Evolutionary conservation across 2,113 vertebrate genomes (phyloP), one percentile per base, ranked within the genome.

Genomic region (Oreochromis tanganicae): DNA sequence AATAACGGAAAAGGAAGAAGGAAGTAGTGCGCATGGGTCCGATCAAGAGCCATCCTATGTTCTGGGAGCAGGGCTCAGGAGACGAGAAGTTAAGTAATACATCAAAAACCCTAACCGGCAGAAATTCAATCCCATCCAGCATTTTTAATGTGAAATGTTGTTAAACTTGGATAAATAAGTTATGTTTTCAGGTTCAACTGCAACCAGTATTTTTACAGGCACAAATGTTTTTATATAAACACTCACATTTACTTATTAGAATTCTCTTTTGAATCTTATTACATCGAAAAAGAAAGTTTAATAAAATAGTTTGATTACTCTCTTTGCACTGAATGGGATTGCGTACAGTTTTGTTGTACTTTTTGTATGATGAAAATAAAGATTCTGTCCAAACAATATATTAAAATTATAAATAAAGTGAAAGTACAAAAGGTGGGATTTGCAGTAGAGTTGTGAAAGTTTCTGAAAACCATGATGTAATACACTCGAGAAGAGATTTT

Each of bases 1-100:
- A 66, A 85, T 50, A 89, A 79, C 84, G 95, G 95, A 95, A 96
- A 92, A 93, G 96, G 95, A 96, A 96, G 88, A 92, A 87, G 95
- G 89, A 96, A 94, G 93, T 91, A 32, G 81, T 11, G 82, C 16
- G 81, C 87, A 90, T 24, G 41, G 90, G 87, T 90, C 93, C 92
- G 34, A 85, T 92, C 63, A 85, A 71, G 57, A 93, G 89, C 12
- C 86, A 94, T 90, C 87, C 83, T 86, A 80, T 89, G 90, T 87
- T 92, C 85, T 46, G 11, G 61, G 88, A 84, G 36, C n/a, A 86
- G 24, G 68, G 34, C 88, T 85, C 90, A 63, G 17, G 87, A 92
- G 89, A 85, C 5, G 14, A 29, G 43, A 11, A 87, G 38, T 87
- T 48, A 88, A 80, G 8, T 9, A 34, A 93, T 61, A 11, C 66